Percentiles rank a stretch among this genome's conserved stretches.
These are phyloP conservation scores for Stenoptilia bipunctidactyla DNA, from an alignment of 2,888 invertebrate genomes.

Conservation along the genomic window DNA sequence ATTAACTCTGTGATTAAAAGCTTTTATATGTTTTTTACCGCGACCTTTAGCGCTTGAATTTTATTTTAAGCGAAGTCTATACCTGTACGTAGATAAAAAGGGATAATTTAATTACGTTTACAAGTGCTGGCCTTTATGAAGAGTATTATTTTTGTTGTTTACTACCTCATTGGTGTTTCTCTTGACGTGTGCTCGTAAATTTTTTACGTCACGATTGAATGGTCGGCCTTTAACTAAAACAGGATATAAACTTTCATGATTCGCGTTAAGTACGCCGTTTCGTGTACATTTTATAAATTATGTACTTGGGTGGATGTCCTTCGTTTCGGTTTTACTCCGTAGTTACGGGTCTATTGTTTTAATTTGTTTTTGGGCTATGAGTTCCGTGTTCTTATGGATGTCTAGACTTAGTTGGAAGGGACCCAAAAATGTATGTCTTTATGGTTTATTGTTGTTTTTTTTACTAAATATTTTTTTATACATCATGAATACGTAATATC, in stretches of 20 bases:
- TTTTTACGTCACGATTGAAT: slow-evolving; percentile 66
- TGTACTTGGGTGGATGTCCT: slow-evolving; percentile 32
- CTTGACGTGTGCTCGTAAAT: slow-evolving; percentile 66
- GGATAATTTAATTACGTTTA: slow-evolving; percentile 30
- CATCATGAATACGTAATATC: too few relatives aligned
- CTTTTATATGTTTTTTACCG: too few relatives aligned
- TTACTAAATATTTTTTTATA: too few relatives aligned
- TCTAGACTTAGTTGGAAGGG: too few relatives aligned
- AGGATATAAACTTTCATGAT: slow-evolving; percentile 66
- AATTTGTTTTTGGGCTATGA: slow-evolving; percentile 10
- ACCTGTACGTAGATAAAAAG: too few relatives aligned
- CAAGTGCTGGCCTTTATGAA: slow-evolving; percentile 52
- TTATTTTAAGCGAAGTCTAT: too few relatives aligned
- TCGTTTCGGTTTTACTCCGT: slow-evolving; percentile 4
- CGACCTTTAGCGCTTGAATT: too few relatives aligned
- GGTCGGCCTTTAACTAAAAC: slow-evolving; percentile 65
- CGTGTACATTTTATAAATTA: slow-evolving; percentile 67
- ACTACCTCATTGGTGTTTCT: slow-evolving; percentile 66
- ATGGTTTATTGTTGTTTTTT: too few relatives aligned
- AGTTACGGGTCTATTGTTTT: slow-evolving; percentile 16
- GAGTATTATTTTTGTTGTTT: slow-evolving; percentile 40
- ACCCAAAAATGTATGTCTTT: too few relatives aligned
- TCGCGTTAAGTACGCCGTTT: slow-evolving; percentile 54
- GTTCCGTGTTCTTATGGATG: too few relatives aligned
- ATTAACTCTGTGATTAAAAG: too few relatives aligned